A percentile compares a stretch with the other conserved stretches of the same genome.
These are phyloP conservation scores for Caenorhabditis sp. DNA, from an alignment of 2,888 invertebrate genomes.

Conservation along the genomic window DNA sequence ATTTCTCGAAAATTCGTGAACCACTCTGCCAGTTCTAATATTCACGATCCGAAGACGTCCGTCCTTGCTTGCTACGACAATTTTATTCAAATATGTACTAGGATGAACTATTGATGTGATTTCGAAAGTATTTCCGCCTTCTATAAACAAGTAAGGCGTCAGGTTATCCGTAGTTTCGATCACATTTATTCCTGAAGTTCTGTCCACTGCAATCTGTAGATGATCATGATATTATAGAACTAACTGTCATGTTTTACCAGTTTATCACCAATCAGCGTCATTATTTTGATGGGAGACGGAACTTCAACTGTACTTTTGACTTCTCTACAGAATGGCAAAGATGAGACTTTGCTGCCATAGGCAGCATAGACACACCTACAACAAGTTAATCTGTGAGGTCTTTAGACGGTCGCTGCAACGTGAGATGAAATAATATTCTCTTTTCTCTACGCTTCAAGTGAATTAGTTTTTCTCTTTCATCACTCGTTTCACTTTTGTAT, in stretches of 20 bases:
- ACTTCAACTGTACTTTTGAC: conserved; percentile 21
- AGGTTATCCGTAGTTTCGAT: conserved; percentile 57
- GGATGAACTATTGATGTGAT: conserved; percentile 92
- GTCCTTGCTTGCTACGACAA: conserved; percentile 68
- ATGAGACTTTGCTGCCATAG: conserved; percentile 49
- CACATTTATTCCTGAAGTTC: conserved; percentile 62
- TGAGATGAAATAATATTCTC: too few relatives aligned
- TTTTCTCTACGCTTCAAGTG: too few relatives aligned
- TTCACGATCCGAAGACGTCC: conserved; percentile 74
- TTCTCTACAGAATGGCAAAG: conserved; percentile 61
- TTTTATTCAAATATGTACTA: conserved; percentile 92
- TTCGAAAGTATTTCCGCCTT: conserved; percentile 82
- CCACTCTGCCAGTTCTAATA: conserved; percentile 70
- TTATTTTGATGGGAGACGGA: conserved; percentile 1
- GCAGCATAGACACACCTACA: conserved; percentile 63
- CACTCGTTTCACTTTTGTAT: too few relatives aligned
- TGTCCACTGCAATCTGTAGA: conserved; percentile 60
- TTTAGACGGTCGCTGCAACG: not conserved
- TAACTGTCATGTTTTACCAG: conserved; percentile 24
- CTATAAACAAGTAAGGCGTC: conserved; percentile 59
- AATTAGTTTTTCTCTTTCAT: too few relatives aligned
- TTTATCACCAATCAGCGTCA: conserved; percentile 59
- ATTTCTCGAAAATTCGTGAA: conserved; percentile 83
- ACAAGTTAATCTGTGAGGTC: too few relatives aligned
- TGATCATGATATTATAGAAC: not conserved